These are phyloP conservation scores for Drosophila parabipectinata DNA, from an alignment of 1,140 invertebrate species.

Conservation along the genomic window DNA sequence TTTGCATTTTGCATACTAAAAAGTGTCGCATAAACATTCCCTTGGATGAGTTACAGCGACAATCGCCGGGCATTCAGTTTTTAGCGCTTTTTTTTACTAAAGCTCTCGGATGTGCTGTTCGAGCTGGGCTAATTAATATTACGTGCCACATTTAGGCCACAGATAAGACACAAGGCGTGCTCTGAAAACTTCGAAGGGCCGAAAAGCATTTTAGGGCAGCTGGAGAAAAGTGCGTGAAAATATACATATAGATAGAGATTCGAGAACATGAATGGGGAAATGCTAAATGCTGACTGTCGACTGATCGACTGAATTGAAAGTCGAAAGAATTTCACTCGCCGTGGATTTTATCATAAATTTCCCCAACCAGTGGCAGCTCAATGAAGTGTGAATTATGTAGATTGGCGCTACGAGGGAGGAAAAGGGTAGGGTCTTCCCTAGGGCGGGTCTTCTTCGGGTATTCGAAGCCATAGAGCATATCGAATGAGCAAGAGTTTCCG, in stretches of 20 bases:
- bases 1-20: slow-evolving; percentile 60
- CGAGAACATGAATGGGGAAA: slow-evolving; percentile 34
- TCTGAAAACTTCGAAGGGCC: slow-evolving; percentile 57
- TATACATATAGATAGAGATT: slow-evolving; percentile 40
- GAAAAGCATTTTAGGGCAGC: slow-evolving; percentile 51
- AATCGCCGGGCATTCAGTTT: slow-evolving; percentile 24
- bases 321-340: slow-evolving; percentile 11
- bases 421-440: slow-evolving; percentile 19
- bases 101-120: slow-evolving; percentile 23
- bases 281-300: slow-evolving; percentile 14
- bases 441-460: slow-evolving; percentile 26
- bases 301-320: slow-evolving; percentile 34
- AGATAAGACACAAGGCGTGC: slow-evolving; percentile 70
- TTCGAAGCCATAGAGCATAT: slow-evolving; percentile 31
- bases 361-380: slow-evolving; percentile 35
- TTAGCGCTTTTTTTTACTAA: slow-evolving; percentile 12
- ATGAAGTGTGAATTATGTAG: slow-evolving; percentile 70
- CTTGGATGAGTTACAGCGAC: slow-evolving; percentile 41
- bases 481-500: slow-evolving; percentile 50
- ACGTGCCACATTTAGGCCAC: slow-evolving; percentile 53
- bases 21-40: slow-evolving; percentile 56
- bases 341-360: slow-evolving; percentile 35
- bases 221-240: slow-evolving; percentile 43
- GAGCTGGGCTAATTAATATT: slow-evolving; percentile 72
- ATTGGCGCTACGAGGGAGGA: slow-evolving; percentile 29